Base-by-base conservation (phyloP, 2,113 vertebrate genomes). In the Dipodomys stephensi region DNA sequence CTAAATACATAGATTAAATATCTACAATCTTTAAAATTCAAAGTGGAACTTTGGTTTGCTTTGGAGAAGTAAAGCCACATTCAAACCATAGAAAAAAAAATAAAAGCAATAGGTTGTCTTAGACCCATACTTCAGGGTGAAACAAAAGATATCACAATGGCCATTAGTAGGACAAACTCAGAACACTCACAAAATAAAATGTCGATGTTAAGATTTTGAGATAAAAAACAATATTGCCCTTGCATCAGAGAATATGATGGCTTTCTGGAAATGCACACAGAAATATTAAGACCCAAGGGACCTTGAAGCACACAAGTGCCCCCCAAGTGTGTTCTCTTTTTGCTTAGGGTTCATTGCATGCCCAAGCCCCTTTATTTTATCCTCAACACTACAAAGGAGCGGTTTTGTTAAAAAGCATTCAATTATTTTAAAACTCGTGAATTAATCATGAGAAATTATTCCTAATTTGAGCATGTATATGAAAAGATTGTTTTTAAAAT, bases 361-460 rank as follows among this genome's bases (percentile, higher is more conserved):
- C 13, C 27, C 28, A 76, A 28, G 15, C 0, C 20, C 62, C 64
- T 57, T 2, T 18, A 7, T 69, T 79, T 53, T 44, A 88, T 65
- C 7, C 28, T 28, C 53, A 62, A 9, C 68, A 82, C 22, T 12
- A 69, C 30, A 81, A 64, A 12, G 57, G 49, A 46, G 6, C 2
- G 16, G n/a, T 49, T 76, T 35, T n/a, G n/a, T 39, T 57, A 15
- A 57, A 69, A 86, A 91, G 27, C 69, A 7, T 44, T 73, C 80
- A 76, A 22, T 79, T 74, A 0, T 62, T 62, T 77, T 76, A 30
- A 94, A 83, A 92, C 32, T 60, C 20, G 32, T 80, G 13, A 83
- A 76, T 62, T 81, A 44, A 69, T 6, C 9, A 25, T 73, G 25
- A 60, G 15, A 60, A 4, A 32, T n/a, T 49, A 2, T 73, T 1